These are phyloP conservation scores for Drosophila silvestris DNA, from an alignment of 2,888 invertebrate species.

Conservation along the genomic window DNA sequence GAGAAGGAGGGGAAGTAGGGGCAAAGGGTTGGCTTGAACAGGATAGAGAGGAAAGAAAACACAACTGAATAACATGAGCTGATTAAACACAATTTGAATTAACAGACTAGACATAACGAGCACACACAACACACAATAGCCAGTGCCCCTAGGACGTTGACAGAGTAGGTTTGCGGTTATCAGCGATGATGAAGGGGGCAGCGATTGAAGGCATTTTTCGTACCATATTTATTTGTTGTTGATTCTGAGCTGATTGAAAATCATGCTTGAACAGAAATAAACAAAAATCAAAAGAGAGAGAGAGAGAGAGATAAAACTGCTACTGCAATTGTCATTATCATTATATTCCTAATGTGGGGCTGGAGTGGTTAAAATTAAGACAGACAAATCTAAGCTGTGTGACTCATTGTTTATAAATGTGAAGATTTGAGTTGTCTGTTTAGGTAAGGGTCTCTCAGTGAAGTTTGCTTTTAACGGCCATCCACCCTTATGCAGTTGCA, in stretches of 20 bases:
- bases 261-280: not conserved
- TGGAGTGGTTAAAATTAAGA: not conserved
- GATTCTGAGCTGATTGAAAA: not conserved
- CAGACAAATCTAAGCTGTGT: not conserved
- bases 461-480: not conserved
- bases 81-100: slow-evolving; percentile 52
- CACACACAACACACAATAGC: not conserved
- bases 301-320: not conserved
- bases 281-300: not conserved
- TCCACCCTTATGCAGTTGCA: not conserved
- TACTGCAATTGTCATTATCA: not conserved
- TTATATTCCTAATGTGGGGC: not conserved
- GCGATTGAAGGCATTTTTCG: not conserved
- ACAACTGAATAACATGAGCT: slow-evolving; percentile 35
- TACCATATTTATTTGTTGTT: not conserved
- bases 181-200: not conserved
- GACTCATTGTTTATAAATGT: not conserved
- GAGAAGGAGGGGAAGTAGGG: not conserved
- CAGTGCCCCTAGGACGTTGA: not conserved
- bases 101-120: slow-evolving; percentile 32
- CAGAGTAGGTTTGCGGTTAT: not conserved
- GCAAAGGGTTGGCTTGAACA: slow-evolving; percentile 32
- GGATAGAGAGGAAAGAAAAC: not conserved
- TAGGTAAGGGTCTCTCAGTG: not conserved
- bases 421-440: not conserved